A percentile compares a stretch with the other conserved stretches of the same genome.
These are phyloP conservation scores for Druceiella hillmani DNA, from an alignment of 2,888 invertebrate species.

Conservation along the genomic window DNA sequence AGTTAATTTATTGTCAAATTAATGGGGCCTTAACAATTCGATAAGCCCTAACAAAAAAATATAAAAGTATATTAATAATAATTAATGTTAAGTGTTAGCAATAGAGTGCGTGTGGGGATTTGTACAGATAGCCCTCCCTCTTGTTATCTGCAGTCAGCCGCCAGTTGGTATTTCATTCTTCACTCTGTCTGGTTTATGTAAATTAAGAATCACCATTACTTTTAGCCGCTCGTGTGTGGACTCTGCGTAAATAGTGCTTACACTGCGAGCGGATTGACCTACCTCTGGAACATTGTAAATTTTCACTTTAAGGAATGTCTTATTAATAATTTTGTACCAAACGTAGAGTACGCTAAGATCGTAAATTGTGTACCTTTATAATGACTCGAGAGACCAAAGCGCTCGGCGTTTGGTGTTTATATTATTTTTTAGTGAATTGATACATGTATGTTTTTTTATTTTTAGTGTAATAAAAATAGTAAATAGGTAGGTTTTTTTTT, in stretches of 20 bases:
- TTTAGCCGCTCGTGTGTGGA: too few species aligned
- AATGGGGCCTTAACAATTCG: conserved; percentile 49
- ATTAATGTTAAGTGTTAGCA: conserved; percentile 52
- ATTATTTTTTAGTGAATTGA: conserved; percentile 45
- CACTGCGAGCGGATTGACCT: too few species aligned
- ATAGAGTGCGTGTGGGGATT: conserved; percentile 51
- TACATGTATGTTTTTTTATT: conserved; percentile 48
- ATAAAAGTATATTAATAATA: conserved; percentile 28
- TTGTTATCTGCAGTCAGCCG: too few species aligned
- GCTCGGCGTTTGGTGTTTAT: conserved; percentile 31
- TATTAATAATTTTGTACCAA: too few species aligned
- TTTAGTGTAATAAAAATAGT: conserved; percentile 54
- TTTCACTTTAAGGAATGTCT: too few species aligned
- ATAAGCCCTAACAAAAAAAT: conserved; percentile 40
- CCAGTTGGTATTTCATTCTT: too few species aligned
- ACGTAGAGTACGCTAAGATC: conserved; percentile 41
- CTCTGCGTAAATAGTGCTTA: too few species aligned
- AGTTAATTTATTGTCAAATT: conserved; percentile 54
- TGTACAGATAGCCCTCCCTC: conserved; percentile 55
- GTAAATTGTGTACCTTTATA: conserved; percentile 28
- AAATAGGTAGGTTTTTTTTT: conserved; percentile 49
- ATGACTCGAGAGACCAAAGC: too few species aligned
- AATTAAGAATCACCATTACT: too few species aligned
- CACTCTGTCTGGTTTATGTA: too few species aligned
- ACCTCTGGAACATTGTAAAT: too few species aligned